A percentile compares a stretch with the other conserved stretches of the same genome.
phyloP scores from a whole-genome alignment of 2,888 invertebrate species.

The Hoplodrina blanda region DNA sequence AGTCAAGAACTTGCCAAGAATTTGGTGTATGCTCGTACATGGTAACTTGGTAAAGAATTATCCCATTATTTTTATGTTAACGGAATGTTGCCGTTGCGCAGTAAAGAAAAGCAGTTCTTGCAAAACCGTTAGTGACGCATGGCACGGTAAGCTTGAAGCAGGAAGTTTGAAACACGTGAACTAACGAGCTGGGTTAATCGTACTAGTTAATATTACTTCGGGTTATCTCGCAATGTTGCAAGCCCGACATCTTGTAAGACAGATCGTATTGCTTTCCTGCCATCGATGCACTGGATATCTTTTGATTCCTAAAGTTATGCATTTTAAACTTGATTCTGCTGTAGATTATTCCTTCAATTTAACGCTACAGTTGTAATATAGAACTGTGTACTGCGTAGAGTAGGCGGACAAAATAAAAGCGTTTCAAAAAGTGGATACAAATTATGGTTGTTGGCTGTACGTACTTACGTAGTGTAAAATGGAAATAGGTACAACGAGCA shows the following conservation, averaged over 20 bases:
- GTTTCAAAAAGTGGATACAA: conserved; percentile 61
- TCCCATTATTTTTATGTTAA: conserved; percentile 66
- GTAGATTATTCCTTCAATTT: conserved; percentile 19
- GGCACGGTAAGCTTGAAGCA: conserved; percentile 70
- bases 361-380: conserved; percentile 30
- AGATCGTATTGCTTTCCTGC: conserved; percentile 74
- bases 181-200: conserved; percentile 73
- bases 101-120: conserved; percentile 71
- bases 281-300: conserved; percentile 59
- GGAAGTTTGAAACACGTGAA: conserved; percentile 77
- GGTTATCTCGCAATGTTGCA: conserved; percentile 72
- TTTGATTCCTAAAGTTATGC: conserved; percentile 63
- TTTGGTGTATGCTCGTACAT: conserved; percentile 13
- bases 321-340: conserved; percentile 27
- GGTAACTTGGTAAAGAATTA: conserved; percentile 38
- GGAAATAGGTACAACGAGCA: conserved; percentile 61
- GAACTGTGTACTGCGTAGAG: conserved; percentile 44
- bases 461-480: conserved; percentile 58
- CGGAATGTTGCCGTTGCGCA: conserved; percentile 67
- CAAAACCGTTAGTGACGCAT: conserved; percentile 78
- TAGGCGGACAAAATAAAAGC: conserved; percentile 44
- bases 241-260: conserved; percentile 70
- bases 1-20: background rate
- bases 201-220: conserved; percentile 72
- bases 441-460: conserved; percentile 64